phyloP scores from a whole-genome alignment of 2,797 vertebrate species.

The Siniperca obscura region DNA sequence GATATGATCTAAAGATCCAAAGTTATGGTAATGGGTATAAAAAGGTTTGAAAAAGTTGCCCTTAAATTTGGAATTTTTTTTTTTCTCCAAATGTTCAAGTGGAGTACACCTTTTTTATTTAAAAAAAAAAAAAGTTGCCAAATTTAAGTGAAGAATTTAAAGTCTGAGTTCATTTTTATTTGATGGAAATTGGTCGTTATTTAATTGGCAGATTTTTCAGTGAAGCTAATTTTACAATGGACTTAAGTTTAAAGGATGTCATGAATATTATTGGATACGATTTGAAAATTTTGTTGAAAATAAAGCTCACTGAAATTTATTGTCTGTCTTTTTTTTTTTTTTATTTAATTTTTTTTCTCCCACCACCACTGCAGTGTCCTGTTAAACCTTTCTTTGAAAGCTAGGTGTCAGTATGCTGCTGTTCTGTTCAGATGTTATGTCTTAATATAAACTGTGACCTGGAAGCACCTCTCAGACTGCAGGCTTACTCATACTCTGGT shows the following conservation, averaged over 20 bases:
- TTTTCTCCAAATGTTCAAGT: slow-evolving; percentile 57
- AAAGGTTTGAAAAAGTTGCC: slow-evolving; percentile 69
- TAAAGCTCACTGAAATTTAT: slow-evolving; percentile 98
- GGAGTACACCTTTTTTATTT: slow-evolving; percentile 47
- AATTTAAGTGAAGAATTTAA: slow-evolving; percentile 76
- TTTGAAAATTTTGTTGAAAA: slow-evolving; percentile 87
- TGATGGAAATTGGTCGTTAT: slow-evolving; percentile 69
- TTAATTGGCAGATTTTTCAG: slow-evolving; percentile 85
- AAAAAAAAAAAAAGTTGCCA: slow-evolving; percentile 52
- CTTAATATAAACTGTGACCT: neutral
- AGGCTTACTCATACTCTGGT: neutral
- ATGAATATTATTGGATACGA: slow-evolving; percentile 72
- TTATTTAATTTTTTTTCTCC: neutral
- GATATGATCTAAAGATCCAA: slow-evolving; percentile 60
- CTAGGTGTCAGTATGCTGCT: slow-evolving; percentile 25
- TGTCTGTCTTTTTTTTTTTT: neutral
- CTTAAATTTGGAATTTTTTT: slow-evolving; percentile 68
- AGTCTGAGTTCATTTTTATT: slow-evolving; percentile 63
- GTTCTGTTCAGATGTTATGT: neutral
- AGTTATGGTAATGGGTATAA: slow-evolving; percentile 64
- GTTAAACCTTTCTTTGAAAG: neutral
- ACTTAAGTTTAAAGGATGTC: slow-evolving; percentile 71
- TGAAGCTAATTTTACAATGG: slow-evolving; percentile 78
- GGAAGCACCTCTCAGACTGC: neutral
- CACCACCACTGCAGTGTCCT: neutral